phyloP scores from a whole-genome alignment of 64 coral and sea anemone genomes.

The Stichodactyla mertensii region DNA sequence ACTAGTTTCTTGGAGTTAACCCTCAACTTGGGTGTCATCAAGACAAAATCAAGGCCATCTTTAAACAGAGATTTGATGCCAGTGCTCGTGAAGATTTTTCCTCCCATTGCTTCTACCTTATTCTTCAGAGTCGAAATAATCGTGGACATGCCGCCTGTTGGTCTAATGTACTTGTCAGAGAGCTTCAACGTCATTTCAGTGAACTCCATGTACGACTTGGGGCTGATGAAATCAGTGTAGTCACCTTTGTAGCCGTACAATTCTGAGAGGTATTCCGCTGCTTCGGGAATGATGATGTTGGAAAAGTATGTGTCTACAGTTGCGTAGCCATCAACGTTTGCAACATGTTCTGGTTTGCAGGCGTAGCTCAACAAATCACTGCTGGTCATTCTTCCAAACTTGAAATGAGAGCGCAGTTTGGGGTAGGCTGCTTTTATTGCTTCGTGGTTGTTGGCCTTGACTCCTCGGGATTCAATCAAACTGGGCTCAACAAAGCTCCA shows the following conservation, averaged over 20 bases:
- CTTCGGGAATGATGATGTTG: slow-evolving; percentile 59
- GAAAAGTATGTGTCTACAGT: slow-evolving; percentile 80
- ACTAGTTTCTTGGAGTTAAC: slow-evolving; percentile 53
- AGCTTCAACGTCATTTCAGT: slow-evolving; percentile 44
- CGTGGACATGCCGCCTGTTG: slow-evolving; percentile 62
- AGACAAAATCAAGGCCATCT: neutral
- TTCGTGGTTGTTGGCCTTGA: slow-evolving; percentile 50
- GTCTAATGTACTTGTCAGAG: slow-evolving; percentile 42
- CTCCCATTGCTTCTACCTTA: slow-evolving; percentile 37
- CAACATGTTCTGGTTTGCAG: slow-evolving; percentile 43
- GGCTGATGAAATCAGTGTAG: slow-evolving; percentile 72
- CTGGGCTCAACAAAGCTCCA: slow-evolving; percentile 66
- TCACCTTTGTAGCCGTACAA: slow-evolving; percentile 84
- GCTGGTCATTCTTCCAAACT: slow-evolving; percentile 69
- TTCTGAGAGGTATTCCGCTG: slow-evolving; percentile 67
- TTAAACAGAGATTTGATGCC: slow-evolving; percentile 42
- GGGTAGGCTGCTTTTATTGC: slow-evolving; percentile 65
- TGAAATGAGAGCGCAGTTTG: slow-evolving; percentile 27
- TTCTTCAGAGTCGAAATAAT: slow-evolving; percentile 43
- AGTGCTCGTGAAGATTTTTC: slow-evolving; percentile 47
- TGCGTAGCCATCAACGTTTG: slow-evolving; percentile 48
- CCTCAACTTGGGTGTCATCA: slow-evolving; percentile 47
- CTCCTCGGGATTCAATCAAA: slow-evolving; percentile 54
- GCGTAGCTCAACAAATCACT: slow-evolving; percentile 61
- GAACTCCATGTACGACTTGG: slow-evolving; percentile 68